Percentiles rank a stretch among this genome's conserved stretches.
Evolutionary conservation across 2,113 vertebrate genomes (phyloP).

Genomic region (Dolichotis patagonum): DNA sequence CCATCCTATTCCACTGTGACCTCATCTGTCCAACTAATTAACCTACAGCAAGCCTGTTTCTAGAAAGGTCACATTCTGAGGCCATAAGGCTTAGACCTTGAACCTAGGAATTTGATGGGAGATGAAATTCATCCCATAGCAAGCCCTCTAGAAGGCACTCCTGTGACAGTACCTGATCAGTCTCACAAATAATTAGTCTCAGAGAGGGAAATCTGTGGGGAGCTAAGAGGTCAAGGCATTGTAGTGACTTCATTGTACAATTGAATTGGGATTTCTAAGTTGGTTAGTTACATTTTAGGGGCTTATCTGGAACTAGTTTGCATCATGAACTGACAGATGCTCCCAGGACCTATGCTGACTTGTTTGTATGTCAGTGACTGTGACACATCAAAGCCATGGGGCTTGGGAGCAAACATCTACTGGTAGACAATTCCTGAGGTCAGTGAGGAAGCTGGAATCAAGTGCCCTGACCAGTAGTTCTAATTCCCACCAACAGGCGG

Average conservation of each 20-base stretch:
- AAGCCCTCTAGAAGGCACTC: not conserved
- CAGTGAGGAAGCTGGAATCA: not conserved
- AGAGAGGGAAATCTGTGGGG: not conserved
- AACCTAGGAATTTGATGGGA: not conserved
- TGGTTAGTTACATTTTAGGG: not conserved
- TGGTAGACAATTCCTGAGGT: not conserved
- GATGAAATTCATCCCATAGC: not conserved
- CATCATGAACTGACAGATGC: not conserved
- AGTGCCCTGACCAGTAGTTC: not conserved
- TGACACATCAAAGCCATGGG: not conserved
- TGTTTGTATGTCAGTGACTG: accelerated
- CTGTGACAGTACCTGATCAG: not conserved
- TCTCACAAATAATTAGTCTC: not conserved
- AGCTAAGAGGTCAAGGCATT: not conserved
- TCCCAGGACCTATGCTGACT: not conserved
- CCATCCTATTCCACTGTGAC: not conserved
- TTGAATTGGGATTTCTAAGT: not conserved
- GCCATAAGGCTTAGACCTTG: not conserved
- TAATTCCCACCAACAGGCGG: not conserved
- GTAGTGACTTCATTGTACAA: accelerated
- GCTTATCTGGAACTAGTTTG: no score
- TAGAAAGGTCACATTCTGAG: not conserved
- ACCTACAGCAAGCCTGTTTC: not conserved
- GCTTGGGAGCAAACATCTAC: not conserved
- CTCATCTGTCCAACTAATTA: not conserved